phyloP scores from a whole-genome alignment of 2,888 invertebrate species.

The Lasioglossum zephyrum region DNA sequence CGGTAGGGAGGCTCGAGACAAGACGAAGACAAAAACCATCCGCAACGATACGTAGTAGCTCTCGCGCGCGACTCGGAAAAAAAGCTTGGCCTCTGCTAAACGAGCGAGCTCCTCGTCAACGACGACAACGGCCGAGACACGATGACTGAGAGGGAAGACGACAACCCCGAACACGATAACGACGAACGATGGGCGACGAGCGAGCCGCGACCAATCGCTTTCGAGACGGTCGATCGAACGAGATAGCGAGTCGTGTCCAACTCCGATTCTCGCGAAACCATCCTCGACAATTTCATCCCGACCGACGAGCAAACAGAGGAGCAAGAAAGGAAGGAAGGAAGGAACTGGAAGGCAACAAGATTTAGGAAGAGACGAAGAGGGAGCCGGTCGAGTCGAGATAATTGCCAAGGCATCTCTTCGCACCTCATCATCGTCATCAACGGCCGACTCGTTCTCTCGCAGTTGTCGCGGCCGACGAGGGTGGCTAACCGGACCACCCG shows the following conservation, averaged over 20 bases:
- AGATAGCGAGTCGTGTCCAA: neutral
- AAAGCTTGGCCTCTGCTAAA: constrained; percentile 70
- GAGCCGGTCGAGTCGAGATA: constrained; percentile 65
- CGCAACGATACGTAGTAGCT: constrained; percentile 72
- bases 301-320: neutral
- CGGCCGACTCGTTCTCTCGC: constrained; percentile 77
- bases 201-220: constrained; percentile 58
- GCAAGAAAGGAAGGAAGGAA: constrained; percentile 14
- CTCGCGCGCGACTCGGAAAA: constrained; percentile 67
- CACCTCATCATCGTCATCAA: constrained; percentile 84
- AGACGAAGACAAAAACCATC: constrained; percentile 75
- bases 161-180: constrained; percentile 38
- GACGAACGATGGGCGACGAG: constrained; percentile 34
- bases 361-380: constrained; percentile 51
- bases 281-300: constrained; percentile 7
- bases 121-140: constrained; percentile 41
- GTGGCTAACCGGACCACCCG: constrained; percentile 76
- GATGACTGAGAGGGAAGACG: constrained; percentile 41
- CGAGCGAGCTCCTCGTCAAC: constrained; percentile 68
- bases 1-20: constrained; percentile 45
- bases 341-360: constrained; percentile 31
- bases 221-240: constrained; percentile 41
- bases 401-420: constrained; percentile 84
- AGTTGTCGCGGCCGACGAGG: constrained; percentile 65
- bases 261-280: neutral